Conservation (phyloP, 1,140 invertebrate species). For the Camponotus pennsylvanicus region DNA sequence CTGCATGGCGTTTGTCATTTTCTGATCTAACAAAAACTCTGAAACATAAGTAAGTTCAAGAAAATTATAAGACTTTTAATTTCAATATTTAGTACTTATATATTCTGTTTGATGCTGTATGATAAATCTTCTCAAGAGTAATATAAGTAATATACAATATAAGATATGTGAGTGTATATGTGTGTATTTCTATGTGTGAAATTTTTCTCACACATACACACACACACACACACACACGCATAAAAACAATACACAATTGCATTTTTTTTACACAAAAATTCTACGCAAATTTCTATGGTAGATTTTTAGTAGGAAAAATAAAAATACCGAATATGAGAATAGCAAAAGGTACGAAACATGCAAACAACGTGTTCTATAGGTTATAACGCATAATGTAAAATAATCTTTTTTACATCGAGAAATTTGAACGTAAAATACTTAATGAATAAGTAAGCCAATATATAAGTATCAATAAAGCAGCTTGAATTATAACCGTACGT, state of each 20-base stretch:
- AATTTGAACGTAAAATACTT: not conserved
- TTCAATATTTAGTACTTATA: not conserved
- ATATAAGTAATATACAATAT: too few relatives aligned
- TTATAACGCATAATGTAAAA: not conserved
- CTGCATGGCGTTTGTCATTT: constrained; percentile 87
- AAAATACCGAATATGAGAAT: not conserved
- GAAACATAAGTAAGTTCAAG: not conserved
- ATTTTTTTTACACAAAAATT: not conserved
- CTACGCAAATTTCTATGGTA: not conserved
- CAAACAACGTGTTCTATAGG: constrained; percentile 1
- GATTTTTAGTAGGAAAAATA: not conserved
- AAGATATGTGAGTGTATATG: too few relatives aligned
- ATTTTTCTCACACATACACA: too few relatives aligned
- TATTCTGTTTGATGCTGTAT: too few relatives aligned
- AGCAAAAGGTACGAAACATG: not conserved
- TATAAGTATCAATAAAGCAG: too few relatives aligned
- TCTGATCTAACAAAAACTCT: not conserved
- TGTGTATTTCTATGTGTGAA: too few relatives aligned
- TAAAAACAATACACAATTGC: too few relatives aligned
- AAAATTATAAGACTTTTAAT: not conserved
- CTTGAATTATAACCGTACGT: not conserved
- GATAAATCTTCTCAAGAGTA: too few relatives aligned
- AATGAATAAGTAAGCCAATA: not conserved
- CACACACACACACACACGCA: too few relatives aligned
- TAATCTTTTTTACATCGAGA: not conserved